phyloP scores from a whole-genome alignment of 2,888 invertebrate species.

The Glyphotaelius pellucidus region DNA sequence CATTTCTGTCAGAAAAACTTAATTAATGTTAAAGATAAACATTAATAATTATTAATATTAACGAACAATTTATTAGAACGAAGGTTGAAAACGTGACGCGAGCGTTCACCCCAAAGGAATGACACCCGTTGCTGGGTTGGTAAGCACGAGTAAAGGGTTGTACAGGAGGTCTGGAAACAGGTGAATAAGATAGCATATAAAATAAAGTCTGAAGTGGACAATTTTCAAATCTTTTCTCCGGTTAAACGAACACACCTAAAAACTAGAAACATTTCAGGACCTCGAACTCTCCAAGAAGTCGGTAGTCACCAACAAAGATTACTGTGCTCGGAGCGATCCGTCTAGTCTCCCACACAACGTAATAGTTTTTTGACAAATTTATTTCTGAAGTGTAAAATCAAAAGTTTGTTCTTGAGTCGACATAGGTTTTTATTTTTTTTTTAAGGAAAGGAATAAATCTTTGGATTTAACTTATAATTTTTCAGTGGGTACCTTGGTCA shows the following conservation, averaged over 20 bases:
- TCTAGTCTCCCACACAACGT: not conserved
- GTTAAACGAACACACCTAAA: too few species aligned
- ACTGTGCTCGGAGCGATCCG: not conserved
- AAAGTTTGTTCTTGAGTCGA: too few species aligned
- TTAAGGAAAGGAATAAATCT: too few species aligned
- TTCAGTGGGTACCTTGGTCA: too few species aligned
- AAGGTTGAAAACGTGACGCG: constrained; percentile 22
- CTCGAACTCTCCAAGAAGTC: too few species aligned
- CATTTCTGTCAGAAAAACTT: not conserved
- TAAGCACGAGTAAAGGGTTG: not conserved
- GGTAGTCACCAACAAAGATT: too few species aligned
- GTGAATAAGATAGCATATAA: not conserved
- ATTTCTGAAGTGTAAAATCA: not conserved
- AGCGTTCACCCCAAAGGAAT: constrained; percentile 32
- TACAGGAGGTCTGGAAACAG: not conserved
- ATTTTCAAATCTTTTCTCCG: too few species aligned
- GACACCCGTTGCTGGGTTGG: constrained; percentile 17
- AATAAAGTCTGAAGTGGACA: too few species aligned
- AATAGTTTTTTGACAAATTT: not conserved
- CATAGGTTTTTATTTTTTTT: too few species aligned
- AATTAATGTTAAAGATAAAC: not conserved
- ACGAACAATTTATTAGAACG: not conserved
- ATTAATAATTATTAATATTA: not conserved
- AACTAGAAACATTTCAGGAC: not conserved
- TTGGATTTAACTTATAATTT: too few species aligned